Conservation (phyloP, 1,140 invertebrate species). For the Vanessa atalanta region DNA sequence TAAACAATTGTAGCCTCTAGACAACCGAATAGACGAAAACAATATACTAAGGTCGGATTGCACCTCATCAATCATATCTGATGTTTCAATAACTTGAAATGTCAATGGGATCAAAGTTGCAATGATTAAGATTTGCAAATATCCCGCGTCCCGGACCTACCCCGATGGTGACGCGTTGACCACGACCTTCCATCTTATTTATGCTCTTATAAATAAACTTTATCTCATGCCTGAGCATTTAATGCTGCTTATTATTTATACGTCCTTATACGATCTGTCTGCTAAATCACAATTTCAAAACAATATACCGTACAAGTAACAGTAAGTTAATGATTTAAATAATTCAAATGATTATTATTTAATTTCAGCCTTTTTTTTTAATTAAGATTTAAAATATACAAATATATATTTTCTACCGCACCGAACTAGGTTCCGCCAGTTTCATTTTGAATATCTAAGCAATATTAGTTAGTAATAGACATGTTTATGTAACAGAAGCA, state of each 20-base stretch:
- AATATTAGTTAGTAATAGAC: slow-evolving; percentile 29
- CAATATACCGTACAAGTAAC: slow-evolving; percentile 17
- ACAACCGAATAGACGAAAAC: slow-evolving; percentile 49
- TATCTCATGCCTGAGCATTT: slow-evolving; percentile 54
- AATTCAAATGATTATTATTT: too few relatives aligned
- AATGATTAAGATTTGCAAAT: slow-evolving; percentile 11
- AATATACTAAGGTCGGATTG: slow-evolving; percentile 51
- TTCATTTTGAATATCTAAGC: neutral
- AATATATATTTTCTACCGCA: too few relatives aligned
- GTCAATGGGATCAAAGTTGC: slow-evolving; percentile 9
- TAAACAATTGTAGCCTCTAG: slow-evolving; percentile 48
- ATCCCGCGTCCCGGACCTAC: slow-evolving; percentile 38
- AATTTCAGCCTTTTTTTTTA: too few relatives aligned
- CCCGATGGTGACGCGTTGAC: slow-evolving; percentile 41
- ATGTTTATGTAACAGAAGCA: slow-evolving; percentile 36
- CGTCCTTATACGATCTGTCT: slow-evolving; percentile 10
- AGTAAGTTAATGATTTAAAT: neutral
- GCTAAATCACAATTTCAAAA: slow-evolving; percentile 25
- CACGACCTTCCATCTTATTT: slow-evolving; percentile 64
- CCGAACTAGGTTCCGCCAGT: too few relatives aligned
- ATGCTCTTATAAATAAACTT: slow-evolving; percentile 69
- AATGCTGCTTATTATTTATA: slow-evolving; percentile 56
- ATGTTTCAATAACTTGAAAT: slow-evolving; percentile 58
- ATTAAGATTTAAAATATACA: too few relatives aligned
- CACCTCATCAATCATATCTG: slow-evolving; percentile 56